Evolutionary conservation across 2,888 invertebrate species (phyloP), one percentile per base, ranked within the genome.

Genomic region (Acleris sparsana): DNA sequence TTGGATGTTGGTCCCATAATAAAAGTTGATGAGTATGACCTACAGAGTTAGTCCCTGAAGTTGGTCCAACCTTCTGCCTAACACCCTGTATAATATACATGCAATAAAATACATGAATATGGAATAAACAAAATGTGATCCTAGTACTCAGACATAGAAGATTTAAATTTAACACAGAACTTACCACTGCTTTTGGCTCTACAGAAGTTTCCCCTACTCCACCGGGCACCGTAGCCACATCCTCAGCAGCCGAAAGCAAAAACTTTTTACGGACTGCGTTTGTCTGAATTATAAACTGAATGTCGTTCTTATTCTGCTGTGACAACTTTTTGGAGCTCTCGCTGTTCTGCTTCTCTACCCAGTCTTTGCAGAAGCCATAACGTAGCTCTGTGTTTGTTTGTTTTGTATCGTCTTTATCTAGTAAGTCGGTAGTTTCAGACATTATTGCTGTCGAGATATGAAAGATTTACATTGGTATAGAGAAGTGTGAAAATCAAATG

Each of bases 281-380:
- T 11, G 84, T 87, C 72, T 88, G 85, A 33, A 88, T 86, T 49
- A 88, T 88, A 73, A 89, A 91, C 72, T 90, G 86, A 69, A 89
- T 88, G 73, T 92, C 89, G 70, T 90, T 88, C 70, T 87, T 83
- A 71, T 89, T 89, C 62, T 84, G 86, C 61, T 79, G 74, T 0
- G 85, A 80, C 46, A 84, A 73, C 66, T 86, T 87, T 63, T 86
- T 86, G 1, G 85, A 79, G 64, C 81, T 80, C 61, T 82, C 77
- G 64, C 80, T 84, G 64, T 89, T 88, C 70, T 92, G 92, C 69
- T 85, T 84, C 67, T 88, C 83, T 20, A 92, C 77, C 92, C 92
- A 92, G 69, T 89, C 86, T 71, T 84, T 70, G 70, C 92, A 92
- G 4, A 89, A 85, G 1, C 77, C 29, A 43, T 58, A 53, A 1